Evolutionary conservation across 2,113 vertebrate species (phyloP).

Genomic region (Paratilapia polleni): DNA sequence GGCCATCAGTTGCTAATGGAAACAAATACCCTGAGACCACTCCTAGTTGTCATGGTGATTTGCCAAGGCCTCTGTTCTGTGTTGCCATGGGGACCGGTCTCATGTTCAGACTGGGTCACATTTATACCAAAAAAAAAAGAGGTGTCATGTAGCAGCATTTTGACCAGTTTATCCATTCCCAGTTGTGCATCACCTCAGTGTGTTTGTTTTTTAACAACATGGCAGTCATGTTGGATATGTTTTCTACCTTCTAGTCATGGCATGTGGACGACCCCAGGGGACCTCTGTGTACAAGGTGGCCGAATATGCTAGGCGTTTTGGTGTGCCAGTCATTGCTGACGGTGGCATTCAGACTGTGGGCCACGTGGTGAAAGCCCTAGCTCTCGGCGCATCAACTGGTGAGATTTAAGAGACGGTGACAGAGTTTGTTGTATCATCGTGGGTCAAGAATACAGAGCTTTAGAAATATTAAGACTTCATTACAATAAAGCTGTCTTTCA

Average conservation of each 20-base stretch:
- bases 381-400: slow-evolving; percentile 93
- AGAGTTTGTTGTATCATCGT: background rate
- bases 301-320: slow-evolving; percentile 90
- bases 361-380: slow-evolving; percentile 92
- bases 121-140: background rate
- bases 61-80: slow-evolving; percentile 37
- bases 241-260: slow-evolving; percentile 84
- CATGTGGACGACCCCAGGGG: slow-evolving; percentile 91
- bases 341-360: slow-evolving; percentile 94
- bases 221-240: background rate
- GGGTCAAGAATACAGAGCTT: background rate
- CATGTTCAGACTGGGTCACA: slow-evolving; percentile 33
- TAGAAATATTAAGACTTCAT: background rate
- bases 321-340: slow-evolving; percentile 91
- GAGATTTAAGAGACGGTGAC: background rate
- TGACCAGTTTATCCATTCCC: background rate
- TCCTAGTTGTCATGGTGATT: slow-evolving; percentile 71
- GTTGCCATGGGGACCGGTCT: slow-evolving; percentile 64
- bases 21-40: slow-evolving; percentile 33
- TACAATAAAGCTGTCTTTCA: background rate
- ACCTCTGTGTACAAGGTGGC: slow-evolving; percentile 94
- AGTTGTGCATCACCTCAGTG: background rate
- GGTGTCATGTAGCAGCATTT: background rate
- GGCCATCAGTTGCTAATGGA: slow-evolving; percentile 7
- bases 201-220: background rate